Evolutionary conservation across 2,113 vertebrate species (phyloP), one percentile per base, ranked within the genome.

Genomic region (Marmota monax): DNA sequence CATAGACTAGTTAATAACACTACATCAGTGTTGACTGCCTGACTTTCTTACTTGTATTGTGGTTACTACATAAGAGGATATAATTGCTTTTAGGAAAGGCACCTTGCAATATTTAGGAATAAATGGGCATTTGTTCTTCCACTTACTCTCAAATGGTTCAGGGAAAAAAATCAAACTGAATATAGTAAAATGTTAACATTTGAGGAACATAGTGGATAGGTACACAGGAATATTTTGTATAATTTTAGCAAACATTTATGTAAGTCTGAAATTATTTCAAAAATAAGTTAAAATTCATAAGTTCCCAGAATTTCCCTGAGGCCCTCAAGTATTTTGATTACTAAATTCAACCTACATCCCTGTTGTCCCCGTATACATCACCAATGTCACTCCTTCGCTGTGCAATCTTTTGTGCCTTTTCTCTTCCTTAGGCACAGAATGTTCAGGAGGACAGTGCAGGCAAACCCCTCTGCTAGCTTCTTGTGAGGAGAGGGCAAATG

Each of bases 241-340:
- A 70, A 12, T 92, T 90, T 92, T 65, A 92, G 89, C 78, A 96
- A 90, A 74, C 45, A 82, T 77, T 95, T 96, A 70, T 45, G 2
- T 67, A 84, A 84, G 48, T 72, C 79, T 86, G 79, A 96, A 91
- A 84, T 94, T 89, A 85, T 94, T 96, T 95, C 22, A 87, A 77
- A 96, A 88, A 80, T 45, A 79, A 73, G 37, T 90, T 92, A 95
- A 94, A 94, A 93, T 77, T 72, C 73, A 56, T 6, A n/a, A 95
- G 69, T 6, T 83, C 72, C 34, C 34, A 83, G 69, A 86, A 84
- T 84, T 90, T 79, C 72, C 92, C 77, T 5, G 45, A 88, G 34
- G 67, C 83, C 83, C 72, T 90, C 45, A 73, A 72, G 73, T 63
- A 70, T 84, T 94, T 65, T 84, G 82, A 82, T 83, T 25, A n/a